Evolutionary conservation across 2,888 invertebrate genomes (phyloP).

Genomic region (Cerceris ruficornis): DNA sequence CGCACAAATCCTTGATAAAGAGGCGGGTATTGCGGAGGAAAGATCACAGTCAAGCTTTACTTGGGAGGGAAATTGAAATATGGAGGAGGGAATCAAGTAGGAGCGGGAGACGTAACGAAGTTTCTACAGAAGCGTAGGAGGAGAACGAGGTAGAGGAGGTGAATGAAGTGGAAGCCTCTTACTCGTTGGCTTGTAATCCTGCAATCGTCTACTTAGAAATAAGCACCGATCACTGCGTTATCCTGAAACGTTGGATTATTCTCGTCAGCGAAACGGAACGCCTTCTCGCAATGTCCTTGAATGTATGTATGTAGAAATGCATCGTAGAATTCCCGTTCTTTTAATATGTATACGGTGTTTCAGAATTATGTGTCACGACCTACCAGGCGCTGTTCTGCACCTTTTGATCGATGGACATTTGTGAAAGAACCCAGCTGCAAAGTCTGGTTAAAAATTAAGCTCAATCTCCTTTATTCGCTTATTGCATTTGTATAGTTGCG

Average conservation of each 20-base stretch:
- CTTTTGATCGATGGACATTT: too few species aligned
- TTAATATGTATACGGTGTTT: not conserved
- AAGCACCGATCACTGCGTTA: slow-evolving; percentile 67
- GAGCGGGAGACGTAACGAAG: slow-evolving; percentile 26
- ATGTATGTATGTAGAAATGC: not conserved
- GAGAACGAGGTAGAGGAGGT: slow-evolving; percentile 25
- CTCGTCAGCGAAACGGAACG: slow-evolving; percentile 81
- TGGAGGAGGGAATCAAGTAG: slow-evolving; percentile 23
- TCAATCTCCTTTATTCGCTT: too few species aligned
- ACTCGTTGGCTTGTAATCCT: slow-evolving; percentile 65
- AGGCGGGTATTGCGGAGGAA: slow-evolving; percentile 12
- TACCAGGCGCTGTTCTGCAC: too few species aligned
- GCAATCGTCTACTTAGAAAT: slow-evolving; percentile 62
- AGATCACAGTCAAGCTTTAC: slow-evolving; percentile 4
- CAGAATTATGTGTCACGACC: too few species aligned
- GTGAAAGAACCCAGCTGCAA: too few species aligned
- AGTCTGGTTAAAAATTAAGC: too few species aligned
- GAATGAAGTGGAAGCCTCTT: slow-evolving; percentile 56
- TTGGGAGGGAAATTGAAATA: slow-evolving; percentile 9
- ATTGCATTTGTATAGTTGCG: too few species aligned
- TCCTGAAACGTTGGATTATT: slow-evolving; percentile 79
- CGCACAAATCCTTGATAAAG: slow-evolving; percentile 17
- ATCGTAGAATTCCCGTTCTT: not conserved
- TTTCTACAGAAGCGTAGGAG: slow-evolving; percentile 15
- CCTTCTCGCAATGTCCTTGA: slow-evolving; percentile 70